These are phyloP conservation scores for Mirounga angustirostris DNA, from an alignment of 2,113 vertebrate species.

Conservation along the genomic window DNA sequence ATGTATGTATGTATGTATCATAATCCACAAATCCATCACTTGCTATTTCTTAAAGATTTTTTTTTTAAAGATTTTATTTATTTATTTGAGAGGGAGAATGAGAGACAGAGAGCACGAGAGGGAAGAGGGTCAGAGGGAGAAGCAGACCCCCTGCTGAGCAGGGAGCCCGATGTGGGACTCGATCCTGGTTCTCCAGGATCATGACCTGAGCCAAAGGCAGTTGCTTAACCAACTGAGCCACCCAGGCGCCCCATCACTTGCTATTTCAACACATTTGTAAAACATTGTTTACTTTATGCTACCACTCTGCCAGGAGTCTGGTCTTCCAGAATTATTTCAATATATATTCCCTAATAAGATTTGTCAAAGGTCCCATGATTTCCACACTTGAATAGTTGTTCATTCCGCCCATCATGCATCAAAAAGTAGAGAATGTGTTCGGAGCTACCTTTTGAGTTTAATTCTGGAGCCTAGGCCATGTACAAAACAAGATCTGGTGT, in stretches of 20 bases:
- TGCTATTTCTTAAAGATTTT: background rate
- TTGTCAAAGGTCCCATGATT: background rate
- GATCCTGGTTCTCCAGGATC: no score
- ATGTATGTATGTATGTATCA: background rate
- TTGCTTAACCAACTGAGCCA: no score
- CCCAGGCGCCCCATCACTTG: background rate
- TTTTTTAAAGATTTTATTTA: no score
- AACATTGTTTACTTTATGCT: background rate
- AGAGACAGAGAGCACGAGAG: no score
- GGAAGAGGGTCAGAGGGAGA: no score
- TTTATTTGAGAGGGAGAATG: no score
- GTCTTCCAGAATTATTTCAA: slow-evolving; percentile 8
- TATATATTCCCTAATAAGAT: background rate
- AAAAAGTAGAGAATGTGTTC: background rate
- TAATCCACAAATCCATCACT: background rate
- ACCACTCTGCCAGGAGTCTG: background rate
- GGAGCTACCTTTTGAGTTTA: background rate
- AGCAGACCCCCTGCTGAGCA: no score
- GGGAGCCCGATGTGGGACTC: no score
- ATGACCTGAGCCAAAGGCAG: no score
- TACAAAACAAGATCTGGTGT: background rate
- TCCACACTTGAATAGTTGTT: background rate
- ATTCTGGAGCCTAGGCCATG: background rate
- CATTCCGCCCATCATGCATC: background rate
- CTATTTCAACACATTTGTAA: slow-evolving; percentile 8